Evolutionary conservation across 2,797 vertebrate species (phyloP), one percentile per base, ranked within the genome.

Genomic region (Loris lydekkerianus): DNA sequence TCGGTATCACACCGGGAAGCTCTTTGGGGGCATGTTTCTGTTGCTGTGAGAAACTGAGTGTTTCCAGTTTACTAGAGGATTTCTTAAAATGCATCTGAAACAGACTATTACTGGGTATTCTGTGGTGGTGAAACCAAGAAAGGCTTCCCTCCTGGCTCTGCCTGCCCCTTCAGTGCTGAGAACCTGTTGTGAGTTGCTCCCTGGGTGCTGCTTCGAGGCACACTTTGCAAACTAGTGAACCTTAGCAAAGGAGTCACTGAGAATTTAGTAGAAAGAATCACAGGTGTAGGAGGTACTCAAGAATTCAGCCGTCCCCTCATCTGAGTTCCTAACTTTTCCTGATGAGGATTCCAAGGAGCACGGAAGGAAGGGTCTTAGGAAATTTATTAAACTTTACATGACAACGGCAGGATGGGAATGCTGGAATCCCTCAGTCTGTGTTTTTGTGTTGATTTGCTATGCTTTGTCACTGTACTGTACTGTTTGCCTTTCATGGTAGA

Each of bases 41-140:
- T 18, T 53, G 43, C 46, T 34, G 40, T 9, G 80, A 95, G 80
- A 31, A 65, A 29, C 3, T 69, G 10, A 31, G 29, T 37, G 7
- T 43, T 63, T 81, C 83, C 27, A 20, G 23, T 75, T 89, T 72
- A 46, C 15, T 27, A 14, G 15, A 75, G 56, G 58, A 40, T 73
- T 58, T 75, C 77, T 75, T 80, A 67, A 83, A 95, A 80, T 76
- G 49, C 1, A 25, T 83, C 53, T 25, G 60, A 72, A 93, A 46
- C 67, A 72, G 15, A 61, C 9, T 46, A 31, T 67, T 61, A 43
- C 21, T 56, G 40, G 56, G 78, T 63, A 9, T 65, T 89, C 21
- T 46, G 4, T 49, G 29, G 46, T 61, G 61, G 58, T 82, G 5
- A 86, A 61, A 9, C 31, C 27, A 17, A 34, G 13, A 15, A 29